Evolutionary conservation across 2,113 vertebrate species (phyloP).

Genomic region (Sterrhoptilus dennistouni): DNA sequence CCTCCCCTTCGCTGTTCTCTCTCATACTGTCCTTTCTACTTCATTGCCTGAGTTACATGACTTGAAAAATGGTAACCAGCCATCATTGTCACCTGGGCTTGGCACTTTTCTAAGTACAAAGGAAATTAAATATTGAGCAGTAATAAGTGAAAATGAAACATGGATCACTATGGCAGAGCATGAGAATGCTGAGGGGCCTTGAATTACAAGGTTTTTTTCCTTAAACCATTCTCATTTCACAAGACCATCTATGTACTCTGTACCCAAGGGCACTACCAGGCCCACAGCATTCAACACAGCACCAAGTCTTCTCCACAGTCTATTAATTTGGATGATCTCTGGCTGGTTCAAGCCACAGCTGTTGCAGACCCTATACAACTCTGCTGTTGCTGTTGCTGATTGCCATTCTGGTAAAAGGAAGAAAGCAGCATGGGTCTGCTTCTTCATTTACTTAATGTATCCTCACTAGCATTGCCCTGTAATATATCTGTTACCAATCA

Average conservation of each 20-base stretch:
- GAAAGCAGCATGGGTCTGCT: neutral
- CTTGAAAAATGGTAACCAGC: neutral
- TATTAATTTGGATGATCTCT: neutral
- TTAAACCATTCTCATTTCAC: neutral
- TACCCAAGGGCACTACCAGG: neutral
- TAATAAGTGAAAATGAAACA: neutral
- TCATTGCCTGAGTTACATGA: neutral
- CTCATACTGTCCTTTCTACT: neutral
- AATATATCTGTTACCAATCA: neutral
- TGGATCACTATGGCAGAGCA: neutral
- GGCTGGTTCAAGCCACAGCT: neutral
- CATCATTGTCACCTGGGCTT: neutral
- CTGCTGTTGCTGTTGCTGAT: neutral
- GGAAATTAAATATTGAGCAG: neutral
- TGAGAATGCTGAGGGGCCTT: neutral
- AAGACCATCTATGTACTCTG: neutral
- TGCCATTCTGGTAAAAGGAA: neutral
- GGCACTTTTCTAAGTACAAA: neutral
- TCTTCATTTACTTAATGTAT: neutral
- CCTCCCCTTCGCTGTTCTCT: neutral
- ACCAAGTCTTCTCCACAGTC: accelerated
- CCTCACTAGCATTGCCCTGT: neutral
- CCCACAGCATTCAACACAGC: neutral
- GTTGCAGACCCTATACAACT: neutral
- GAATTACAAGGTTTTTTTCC: neutral